Evolutionary conservation across 2,888 invertebrate species (phyloP), one percentile per base, ranked within the genome.

Genomic region (Tuta absoluta): DNA sequence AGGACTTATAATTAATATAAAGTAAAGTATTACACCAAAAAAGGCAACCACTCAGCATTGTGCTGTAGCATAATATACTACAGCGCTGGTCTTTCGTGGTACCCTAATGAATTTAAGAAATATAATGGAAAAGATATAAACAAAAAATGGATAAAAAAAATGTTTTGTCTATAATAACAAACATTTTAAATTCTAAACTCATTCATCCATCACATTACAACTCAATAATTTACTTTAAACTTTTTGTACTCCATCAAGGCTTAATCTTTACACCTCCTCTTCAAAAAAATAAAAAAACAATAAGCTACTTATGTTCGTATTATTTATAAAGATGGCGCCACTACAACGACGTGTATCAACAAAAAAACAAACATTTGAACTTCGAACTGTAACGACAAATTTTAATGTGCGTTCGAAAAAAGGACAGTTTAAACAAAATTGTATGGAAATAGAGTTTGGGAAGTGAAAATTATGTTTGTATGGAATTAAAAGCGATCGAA

Each of bases 401-500:
- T 60, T 65, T 23, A 14, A 28, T 23, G 45, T 38, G 45, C 58
- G 24, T 45, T 10, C 21, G 17, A 49, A 57, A 61, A 66, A 67
- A 1, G 10, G 51, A 37, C 2, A 2, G 33, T 37, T 33, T 19
- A 1, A 7, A 17, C 2, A 11, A 48, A 48, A 19, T 33, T 49
- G 49, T 49, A 17, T 28, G 48, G 12, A 19, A 38, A 4, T 10
- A n/a, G 5, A 21, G 58, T 59, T 49, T 23, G 33, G 23, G 23
- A 56, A 51, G 23, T 38, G 61, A n/a, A 64, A 41, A 21, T 53
- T 67, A 74, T 67, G 68, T 71, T 72, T 71, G 73, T 75, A 68
- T 71, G 70, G 75, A 77, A 75, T 74, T 77, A 74, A 79, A 79
- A 78, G 75, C 76, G 75, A 79, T 82, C 80, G 80, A 80, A 80